phyloP scores from a whole-genome alignment of 2,113 vertebrate genomes.

The Tiliqua scincoides region DNA sequence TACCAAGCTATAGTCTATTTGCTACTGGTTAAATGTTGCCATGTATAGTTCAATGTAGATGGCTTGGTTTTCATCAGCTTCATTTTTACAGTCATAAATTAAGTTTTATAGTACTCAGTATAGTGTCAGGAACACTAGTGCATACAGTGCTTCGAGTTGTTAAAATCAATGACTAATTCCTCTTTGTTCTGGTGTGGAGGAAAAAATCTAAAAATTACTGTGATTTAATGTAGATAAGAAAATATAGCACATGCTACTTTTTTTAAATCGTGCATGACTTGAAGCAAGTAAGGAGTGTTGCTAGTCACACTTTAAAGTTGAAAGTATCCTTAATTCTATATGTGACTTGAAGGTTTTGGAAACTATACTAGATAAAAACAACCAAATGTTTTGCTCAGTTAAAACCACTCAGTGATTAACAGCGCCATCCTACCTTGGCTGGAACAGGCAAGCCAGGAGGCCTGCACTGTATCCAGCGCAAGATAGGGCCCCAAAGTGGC shows the following conservation, averaged over 20 bases:
- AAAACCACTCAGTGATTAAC: background rate
- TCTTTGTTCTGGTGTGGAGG: conserved; percentile 36
- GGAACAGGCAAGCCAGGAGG: too few relatives aligned
- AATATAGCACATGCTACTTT: conserved; percentile 26
- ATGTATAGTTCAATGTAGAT: background rate
- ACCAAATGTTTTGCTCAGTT: conserved; percentile 1
- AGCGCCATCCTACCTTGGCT: too few relatives aligned
- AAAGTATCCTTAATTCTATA: conserved; percentile 8
- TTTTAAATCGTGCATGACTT: conserved; percentile 2
- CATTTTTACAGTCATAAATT: background rate
- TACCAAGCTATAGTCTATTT: background rate
- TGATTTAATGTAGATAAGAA: conserved; percentile 33
- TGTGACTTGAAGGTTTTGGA: background rate
- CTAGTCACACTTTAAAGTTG: conserved; percentile 32
- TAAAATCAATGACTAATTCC: background rate
- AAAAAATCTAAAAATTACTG: conserved; percentile 26
- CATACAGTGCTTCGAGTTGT: rapidly evolving
- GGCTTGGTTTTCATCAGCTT: rapidly evolving
- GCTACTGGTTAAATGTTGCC: rapidly evolving
- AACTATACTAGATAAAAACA: background rate
- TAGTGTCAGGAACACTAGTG: background rate
- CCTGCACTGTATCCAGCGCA: too few relatives aligned
- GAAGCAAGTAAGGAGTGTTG: too few relatives aligned
- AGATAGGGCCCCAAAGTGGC: too few relatives aligned
- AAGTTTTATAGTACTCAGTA: background rate